Evolutionary conservation across 2,797 vertebrate genomes (phyloP).

Genomic region (Sitta carolinensis): DNA sequence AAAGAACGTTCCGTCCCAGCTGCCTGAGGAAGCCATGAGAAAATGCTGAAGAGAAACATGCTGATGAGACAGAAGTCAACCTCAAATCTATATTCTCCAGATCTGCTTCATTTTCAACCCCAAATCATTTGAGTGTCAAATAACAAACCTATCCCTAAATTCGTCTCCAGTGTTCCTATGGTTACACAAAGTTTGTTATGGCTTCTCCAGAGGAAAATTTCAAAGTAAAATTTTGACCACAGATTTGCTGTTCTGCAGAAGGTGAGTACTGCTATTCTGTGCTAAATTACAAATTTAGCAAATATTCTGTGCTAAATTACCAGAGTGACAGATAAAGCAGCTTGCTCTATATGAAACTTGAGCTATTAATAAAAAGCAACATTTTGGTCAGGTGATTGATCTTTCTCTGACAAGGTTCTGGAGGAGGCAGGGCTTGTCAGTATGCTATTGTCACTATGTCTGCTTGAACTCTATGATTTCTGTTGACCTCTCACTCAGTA

Average conservation of each 20-base stretch:
- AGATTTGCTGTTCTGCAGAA: neutral
- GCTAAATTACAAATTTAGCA: neutral
- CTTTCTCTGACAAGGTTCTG: neutral
- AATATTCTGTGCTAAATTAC: neutral
- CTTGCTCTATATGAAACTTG: neutral
- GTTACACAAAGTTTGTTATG: neutral
- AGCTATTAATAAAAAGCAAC: neutral
- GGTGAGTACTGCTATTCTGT: neutral
- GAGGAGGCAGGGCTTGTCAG: neutral
- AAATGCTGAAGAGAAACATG: neutral
- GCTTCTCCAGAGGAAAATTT: neutral
- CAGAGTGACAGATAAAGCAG: neutral
- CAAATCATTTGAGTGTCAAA: neutral
- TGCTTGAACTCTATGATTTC: neutral
- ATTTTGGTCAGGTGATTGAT: neutral
- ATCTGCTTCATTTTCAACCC: neutral
- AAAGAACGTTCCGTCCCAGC: conserved; percentile 9
- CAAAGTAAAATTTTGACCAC: neutral
- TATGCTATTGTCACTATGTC: neutral
- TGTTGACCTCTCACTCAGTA: neutral
- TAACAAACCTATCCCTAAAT: neutral
- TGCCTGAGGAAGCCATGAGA: neutral
- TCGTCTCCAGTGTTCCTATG: neutral
- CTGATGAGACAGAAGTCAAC: neutral
- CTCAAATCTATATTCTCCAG: neutral